Base-by-base conservation (phyloP, 2,888 invertebrate species). In the Drosophila falleni region DNA sequence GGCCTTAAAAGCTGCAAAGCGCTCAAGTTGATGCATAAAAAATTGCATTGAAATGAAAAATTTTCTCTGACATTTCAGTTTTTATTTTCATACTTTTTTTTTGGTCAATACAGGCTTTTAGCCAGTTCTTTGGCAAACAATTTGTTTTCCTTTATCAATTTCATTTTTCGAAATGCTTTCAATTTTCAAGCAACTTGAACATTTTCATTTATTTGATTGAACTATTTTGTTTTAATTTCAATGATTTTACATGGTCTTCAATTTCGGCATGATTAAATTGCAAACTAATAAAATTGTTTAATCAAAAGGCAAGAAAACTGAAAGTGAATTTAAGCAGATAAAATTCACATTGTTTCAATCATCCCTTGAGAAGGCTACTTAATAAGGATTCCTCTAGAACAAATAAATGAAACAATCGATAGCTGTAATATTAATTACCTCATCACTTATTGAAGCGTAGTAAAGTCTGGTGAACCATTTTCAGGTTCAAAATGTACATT, bases 21-120 rank as follows among this genome's bases (percentile, higher is more conserved):
- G 41, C 35, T 9, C n/a, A 54, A 70, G 62, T 49, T 68, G 71
- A 23, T 65, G 63, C 65, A 62, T 47, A 73, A 62, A 71, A 71
- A 82, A 66, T 58, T 74, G 78, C 84, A 86, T 62, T 39, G 71
- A 70, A 70, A 41, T 70, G 53, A 41, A 70, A 64, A 56, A 69
- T 29, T 62, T 29, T 62, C 19, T 26, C 23, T 15, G 23, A 35
- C 41, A 55, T 55, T 55, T 55, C 55, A 53, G 15, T 26, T 53
- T 37, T 39, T 37, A n/a, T 51, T 10, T 19, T n/a, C n/a, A n/a
- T n/a, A n/a, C n/a, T n/a, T n/a, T n/a, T n/a, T n/a, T n/a, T n/a
- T n/a, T n/a, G n/a, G n/a, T n/a, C n/a, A n/a, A n/a, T n/a, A n/a
- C 31, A 33, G 53, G 26, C 51, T 39, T 23, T 54, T 33, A 33